Evolutionary conservation across 2,797 vertebrate genomes (phyloP).

Genomic region (Premnoplex brunnescens): DNA sequence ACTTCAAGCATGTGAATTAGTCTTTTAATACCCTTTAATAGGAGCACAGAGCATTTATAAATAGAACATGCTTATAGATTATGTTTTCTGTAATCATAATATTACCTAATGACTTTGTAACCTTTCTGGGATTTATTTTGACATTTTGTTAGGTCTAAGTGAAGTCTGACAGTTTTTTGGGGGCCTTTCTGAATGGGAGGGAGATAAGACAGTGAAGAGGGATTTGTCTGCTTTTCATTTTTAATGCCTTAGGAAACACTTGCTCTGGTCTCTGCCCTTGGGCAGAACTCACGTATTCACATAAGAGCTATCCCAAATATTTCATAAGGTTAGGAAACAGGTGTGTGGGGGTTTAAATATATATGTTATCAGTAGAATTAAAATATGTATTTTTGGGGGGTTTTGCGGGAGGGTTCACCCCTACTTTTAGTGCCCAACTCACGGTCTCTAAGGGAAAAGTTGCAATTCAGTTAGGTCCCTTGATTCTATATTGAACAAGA

Average conservation of each 20-base stretch:
- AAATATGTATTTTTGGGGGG: accelerated
- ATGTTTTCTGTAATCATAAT: neutral
- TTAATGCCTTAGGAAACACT: neutral
- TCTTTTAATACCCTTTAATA: neutral
- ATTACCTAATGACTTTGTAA: neutral
- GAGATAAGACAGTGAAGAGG: neutral
- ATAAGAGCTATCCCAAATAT: neutral
- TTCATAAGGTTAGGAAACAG: neutral
- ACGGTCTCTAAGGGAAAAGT: neutral
- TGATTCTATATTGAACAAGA: neutral
- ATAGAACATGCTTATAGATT: neutral
- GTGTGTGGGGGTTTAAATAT: accelerated
- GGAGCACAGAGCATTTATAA: neutral
- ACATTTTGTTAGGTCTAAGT: neutral
- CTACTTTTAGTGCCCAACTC: neutral
- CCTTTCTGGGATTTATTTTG: neutral
- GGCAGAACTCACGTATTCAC: neutral
- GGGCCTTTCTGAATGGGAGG: neutral
- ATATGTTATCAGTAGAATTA: neutral
- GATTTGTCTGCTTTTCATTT: neutral
- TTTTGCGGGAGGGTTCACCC: neutral
- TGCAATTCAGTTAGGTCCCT: neutral
- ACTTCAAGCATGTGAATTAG: neutral
- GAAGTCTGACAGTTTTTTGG: neutral
- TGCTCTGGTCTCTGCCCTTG: neutral